Conservation (phyloP, 2,888 invertebrate species). For the Biston stratarius region DNA sequence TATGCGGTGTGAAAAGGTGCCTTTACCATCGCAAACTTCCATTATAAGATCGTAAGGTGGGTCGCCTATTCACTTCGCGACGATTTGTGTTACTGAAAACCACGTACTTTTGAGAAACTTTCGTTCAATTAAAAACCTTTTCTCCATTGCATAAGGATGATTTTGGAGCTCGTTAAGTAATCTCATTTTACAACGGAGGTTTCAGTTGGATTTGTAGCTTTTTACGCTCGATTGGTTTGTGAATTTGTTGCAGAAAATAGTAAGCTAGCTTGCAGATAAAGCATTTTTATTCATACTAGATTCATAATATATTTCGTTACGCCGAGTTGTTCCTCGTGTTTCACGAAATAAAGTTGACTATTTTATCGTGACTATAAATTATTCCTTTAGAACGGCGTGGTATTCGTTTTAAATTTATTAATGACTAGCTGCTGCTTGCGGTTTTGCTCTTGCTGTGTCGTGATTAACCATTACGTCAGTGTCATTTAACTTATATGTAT, state of each 20-base stretch:
- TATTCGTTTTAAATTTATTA: too few relatives aligned
- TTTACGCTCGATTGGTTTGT: constrained; percentile 29
- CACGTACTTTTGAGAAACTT: constrained; percentile 31
- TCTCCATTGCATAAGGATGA: constrained; percentile 11
- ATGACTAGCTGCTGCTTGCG: too few relatives aligned
- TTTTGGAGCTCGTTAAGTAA: constrained; percentile 23
- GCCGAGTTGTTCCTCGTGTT: not conserved
- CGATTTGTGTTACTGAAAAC: constrained; percentile 48
- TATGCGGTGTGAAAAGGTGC: constrained; percentile 66
- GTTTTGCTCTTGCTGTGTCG: too few relatives aligned
- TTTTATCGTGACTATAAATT: not conserved
- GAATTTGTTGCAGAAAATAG: constrained; percentile 21
- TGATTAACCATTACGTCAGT: too few relatives aligned
- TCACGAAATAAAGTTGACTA: not conserved
- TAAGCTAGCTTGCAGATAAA: constrained; percentile 13
- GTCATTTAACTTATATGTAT: not conserved
- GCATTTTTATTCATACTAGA: not conserved
- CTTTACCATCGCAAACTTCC: constrained; percentile 69
- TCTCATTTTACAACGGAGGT: constrained; percentile 23
- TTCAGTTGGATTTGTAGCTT: constrained; percentile 26
- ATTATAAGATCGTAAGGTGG: constrained; percentile 64
- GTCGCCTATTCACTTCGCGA: constrained; percentile 53
- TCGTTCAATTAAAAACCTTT: constrained; percentile 29
- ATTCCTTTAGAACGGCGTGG: too few relatives aligned
- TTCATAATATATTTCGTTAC: not conserved